Evolutionary conservation across 2,113 vertebrate genomes (phyloP).

Genomic region (Clarias gariepinus): DNA sequence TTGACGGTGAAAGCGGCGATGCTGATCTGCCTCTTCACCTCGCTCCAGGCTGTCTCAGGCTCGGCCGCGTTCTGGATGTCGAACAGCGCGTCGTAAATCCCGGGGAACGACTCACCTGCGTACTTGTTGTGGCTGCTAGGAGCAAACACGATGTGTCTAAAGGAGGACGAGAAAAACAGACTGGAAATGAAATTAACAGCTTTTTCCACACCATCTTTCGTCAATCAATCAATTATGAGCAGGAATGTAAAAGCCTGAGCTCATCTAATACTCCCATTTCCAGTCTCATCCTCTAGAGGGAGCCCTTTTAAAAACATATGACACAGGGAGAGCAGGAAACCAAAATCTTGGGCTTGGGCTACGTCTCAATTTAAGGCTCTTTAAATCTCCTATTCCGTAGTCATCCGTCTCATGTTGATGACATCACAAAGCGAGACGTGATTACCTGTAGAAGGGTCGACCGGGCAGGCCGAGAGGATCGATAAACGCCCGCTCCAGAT

Average conservation of each 20-base stretch:
- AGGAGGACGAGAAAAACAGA: neutral
- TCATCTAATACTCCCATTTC: too few species aligned
- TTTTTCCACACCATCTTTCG: too few species aligned
- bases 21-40: conserved; percentile 89
- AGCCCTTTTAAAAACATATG: neutral
- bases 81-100: conserved; percentile 90
- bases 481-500: conserved; percentile 88
- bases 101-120: conserved; percentile 87
- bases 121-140: conserved; percentile 96
- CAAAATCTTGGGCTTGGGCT: neutral
- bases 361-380: neutral
- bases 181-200: neutral
- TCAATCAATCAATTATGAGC: neutral
- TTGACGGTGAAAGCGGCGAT: conserved; percentile 87
- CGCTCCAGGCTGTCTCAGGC: conserved; percentile 76
- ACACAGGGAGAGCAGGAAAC: neutral
- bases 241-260: too few species aligned
- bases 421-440: neutral
- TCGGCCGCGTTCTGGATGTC: conserved; percentile 78
- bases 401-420: neutral
- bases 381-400: neutral
- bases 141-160: conserved; percentile 89
- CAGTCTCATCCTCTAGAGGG: neutral
- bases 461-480: conserved; percentile 91
- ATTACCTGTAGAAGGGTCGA: conserved; percentile 87